Base-by-base conservation (phyloP, 2,888 invertebrate species). In the Zelleria hepariella region DNA sequence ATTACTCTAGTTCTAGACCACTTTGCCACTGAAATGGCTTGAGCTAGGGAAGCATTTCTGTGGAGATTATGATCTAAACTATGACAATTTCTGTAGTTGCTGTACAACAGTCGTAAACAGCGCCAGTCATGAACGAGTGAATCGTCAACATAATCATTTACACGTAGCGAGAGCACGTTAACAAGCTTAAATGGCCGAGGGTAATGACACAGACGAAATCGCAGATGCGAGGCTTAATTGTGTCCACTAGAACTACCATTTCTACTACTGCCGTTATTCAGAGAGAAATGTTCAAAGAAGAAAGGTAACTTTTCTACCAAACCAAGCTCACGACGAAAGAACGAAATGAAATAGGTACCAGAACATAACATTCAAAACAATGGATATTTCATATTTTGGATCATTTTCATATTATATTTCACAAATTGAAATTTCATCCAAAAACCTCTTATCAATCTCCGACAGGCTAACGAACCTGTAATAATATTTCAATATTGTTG, bases 171-270 rank as follows among this genome's bases (percentile, higher is more conserved):
- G 75, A 78, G 76, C 72, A 72, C 75, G 78, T 83, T 87, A 87
- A 86, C 84, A 80, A 78, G 82, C 82, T 81, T 77, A 82, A 85
- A 85, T 80, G 78, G 78, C 73, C 73, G 72, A 72, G 86, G 80
- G 76, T 86, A 87, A 87, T 82, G 87, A 86, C 86, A 80, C 70
- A 42, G 42, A 32, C 32, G 55, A 55, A 55, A 55, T 55, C 80
- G 76, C 84, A 86, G 85, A 82, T 86, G 86, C 73, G 75, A 77
- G 71, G 74, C 80, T 80, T 78, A 81, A 83, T 78, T 79, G 77
- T 75, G 72, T 73, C 68, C 69, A 57, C 32, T 49, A 26, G 48
- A 57, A 48, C 47, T 24, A 55, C 27, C 55, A 55, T 32, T 27
- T 32, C 32, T 42, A 42, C 32, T 15, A 42, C 32, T 42, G 15